These are phyloP conservation scores for Leucosticte australis DNA, from an alignment of 2,113 vertebrate genomes.

Conservation along the genomic window DNA sequence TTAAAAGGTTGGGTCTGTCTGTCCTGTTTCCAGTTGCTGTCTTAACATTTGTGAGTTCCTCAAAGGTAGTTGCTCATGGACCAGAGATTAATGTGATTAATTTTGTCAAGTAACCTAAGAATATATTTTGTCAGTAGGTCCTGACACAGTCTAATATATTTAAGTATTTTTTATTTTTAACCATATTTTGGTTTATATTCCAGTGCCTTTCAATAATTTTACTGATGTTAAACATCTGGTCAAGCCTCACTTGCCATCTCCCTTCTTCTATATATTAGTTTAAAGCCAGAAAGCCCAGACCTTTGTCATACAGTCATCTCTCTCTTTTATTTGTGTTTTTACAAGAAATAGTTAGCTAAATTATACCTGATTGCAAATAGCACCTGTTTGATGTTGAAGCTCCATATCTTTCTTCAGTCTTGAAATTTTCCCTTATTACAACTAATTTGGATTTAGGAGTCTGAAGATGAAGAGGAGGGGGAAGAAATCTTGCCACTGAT, in stretches of 20 bases:
- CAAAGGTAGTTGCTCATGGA: not conserved
- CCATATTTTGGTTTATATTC: not conserved
- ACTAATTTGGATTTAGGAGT: constrained; percentile 40
- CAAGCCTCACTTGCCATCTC: not conserved
- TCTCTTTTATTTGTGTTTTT: constrained; percentile 42
- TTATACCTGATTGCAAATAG: constrained; percentile 53
- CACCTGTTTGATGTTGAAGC: constrained; percentile 15
- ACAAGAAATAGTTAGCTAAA: not conserved
- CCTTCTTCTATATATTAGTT: not conserved
- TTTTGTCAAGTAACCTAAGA: not conserved
- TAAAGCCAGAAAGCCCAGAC: not conserved
- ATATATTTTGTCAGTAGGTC: not conserved
- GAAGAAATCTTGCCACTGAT: not conserved
- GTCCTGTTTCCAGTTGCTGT: not conserved
- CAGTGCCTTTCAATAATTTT: not conserved
- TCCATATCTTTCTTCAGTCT: not conserved
- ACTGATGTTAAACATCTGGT: not conserved
- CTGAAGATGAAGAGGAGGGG: constrained; percentile 36
- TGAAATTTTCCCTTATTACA: constrained; percentile 4
- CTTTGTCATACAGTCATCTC: not conserved
- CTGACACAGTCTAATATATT: not conserved
- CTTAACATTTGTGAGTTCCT: not conserved
- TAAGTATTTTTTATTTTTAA: not conserved
- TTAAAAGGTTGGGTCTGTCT: not conserved
- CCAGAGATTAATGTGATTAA: not conserved